Percentiles rank a stretch among this genome's conserved stretches.
Conservation (phyloP, 1,140 invertebrate species). For the Lutraria rhynchaena region DNA sequence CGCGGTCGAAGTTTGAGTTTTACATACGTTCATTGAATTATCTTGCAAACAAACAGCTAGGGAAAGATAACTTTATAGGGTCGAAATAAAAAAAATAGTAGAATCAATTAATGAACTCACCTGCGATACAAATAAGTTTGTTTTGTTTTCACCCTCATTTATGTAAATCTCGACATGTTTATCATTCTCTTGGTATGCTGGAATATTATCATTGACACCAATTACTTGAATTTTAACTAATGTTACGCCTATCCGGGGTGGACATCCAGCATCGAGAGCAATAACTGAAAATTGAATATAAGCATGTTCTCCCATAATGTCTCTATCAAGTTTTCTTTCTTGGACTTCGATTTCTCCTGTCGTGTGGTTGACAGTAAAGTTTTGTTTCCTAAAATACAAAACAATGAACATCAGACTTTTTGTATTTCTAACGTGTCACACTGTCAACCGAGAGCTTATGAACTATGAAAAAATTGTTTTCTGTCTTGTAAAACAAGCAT, state of each 20-base stretch:
- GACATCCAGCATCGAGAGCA: neutral
- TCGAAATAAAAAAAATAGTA: too few relatives aligned
- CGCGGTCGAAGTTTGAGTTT: too few relatives aligned
- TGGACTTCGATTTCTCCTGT: neutral
- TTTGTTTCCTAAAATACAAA: neutral
- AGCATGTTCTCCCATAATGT: neutral
- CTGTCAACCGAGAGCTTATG: too few relatives aligned
- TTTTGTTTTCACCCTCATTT: neutral
- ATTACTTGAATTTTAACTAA: neutral
- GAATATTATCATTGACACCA: conserved; percentile 12
- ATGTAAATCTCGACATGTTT: neutral
- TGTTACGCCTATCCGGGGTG: neutral
- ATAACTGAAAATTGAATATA: neutral
- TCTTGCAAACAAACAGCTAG: too few relatives aligned
- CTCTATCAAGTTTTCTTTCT: conserved; percentile 2
- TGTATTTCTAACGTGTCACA: neutral
- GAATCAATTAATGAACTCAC: neutral
- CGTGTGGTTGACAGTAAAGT: neutral
- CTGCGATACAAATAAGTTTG: neutral
- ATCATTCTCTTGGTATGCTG: neutral
- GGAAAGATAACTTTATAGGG: too few relatives aligned
- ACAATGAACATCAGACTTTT: neutral
- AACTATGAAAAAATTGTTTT: too few relatives aligned
- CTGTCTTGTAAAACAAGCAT: neutral
- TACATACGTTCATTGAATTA: too few relatives aligned